A percentile compares a stretch with the other conserved stretches of the same genome.
phyloP scores from a whole-genome alignment of 2,113 vertebrate species.

The Thunnus thynnus region DNA sequence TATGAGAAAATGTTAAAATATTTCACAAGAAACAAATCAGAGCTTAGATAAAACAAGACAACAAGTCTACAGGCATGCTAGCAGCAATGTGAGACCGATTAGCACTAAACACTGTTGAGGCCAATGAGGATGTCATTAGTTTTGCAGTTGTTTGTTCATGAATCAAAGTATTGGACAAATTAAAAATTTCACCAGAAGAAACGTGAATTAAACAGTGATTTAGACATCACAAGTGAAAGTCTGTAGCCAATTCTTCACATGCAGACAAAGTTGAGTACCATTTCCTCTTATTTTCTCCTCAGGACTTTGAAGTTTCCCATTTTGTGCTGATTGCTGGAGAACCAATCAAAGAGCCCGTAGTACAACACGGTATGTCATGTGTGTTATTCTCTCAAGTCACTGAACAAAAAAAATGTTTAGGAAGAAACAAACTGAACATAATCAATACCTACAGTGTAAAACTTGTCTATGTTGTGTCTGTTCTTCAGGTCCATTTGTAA shows the following conservation, averaged over 20 bases:
- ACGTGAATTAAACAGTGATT: background rate
- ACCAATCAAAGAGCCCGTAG: conserved; percentile 83
- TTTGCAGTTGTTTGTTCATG: no score
- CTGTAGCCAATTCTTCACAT: background rate
- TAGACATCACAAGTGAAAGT: background rate
- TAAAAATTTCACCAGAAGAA: no score
- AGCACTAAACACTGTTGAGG: no score
- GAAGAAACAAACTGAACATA: background rate
- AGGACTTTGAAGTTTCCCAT: conserved; percentile 81
- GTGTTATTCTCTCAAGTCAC: background rate
- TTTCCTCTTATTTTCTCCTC: conserved; percentile 13
- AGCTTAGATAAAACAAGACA: no score
- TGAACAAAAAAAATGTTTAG: background rate
- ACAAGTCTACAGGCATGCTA: no score
- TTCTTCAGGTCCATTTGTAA: conserved; percentile 85
- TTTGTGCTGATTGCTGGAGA: conserved; percentile 88
- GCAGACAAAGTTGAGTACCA: background rate
- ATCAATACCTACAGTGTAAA: background rate
- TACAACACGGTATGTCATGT: conserved; percentile 75
- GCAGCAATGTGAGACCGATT: no score
- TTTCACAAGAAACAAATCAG: no score
- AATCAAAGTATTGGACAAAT: no score
- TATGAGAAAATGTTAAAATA: no score
- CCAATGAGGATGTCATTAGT: no score
- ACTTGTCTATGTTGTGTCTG: conserved; percentile 36